Evolutionary conservation across 2,888 invertebrate genomes (phyloP).

Genomic region (Apamea anceps): DNA sequence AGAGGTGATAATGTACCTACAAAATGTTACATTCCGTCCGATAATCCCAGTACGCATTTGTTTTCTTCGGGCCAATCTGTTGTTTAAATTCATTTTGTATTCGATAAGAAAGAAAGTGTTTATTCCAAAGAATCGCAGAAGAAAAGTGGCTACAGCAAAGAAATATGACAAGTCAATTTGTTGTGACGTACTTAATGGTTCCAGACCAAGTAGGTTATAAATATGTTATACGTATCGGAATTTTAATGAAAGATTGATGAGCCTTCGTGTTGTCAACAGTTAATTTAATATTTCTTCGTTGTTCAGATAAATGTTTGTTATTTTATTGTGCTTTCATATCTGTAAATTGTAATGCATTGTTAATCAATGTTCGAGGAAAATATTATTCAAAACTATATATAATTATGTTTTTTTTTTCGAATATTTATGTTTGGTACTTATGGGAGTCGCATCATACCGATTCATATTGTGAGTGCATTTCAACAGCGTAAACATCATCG

Average conservation of each 20-base stretch:
- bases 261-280: conserved; percentile 77
- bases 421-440: conserved; percentile 20
- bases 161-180: conserved; percentile 84
- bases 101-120: background rate
- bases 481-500: conserved; percentile 61
- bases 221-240: conserved; percentile 78
- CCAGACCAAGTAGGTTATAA: conserved; percentile 77
- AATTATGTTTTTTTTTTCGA: background rate
- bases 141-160: conserved; percentile 76
- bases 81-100: background rate
- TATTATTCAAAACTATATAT: conserved; percentile 42
- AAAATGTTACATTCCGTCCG: conserved; percentile 5
- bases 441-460: conserved; percentile 49
- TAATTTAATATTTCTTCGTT: conserved; percentile 79
- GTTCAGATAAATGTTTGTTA: conserved; percentile 65
- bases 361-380: conserved; percentile 73
- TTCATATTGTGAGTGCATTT: conserved; percentile 58
- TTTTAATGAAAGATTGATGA: conserved; percentile 80
- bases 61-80: background rate
- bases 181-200: conserved; percentile 68
- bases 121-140: conserved; percentile 68
- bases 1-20: conserved; percentile 13
- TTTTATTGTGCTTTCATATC: conserved; percentile 66
- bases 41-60: background rate
- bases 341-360: conserved; percentile 71